These are phyloP conservation scores for Ptychochromis oligacanthus DNA, from an alignment of 2,113 vertebrate genomes.

Conservation along the genomic window DNA sequence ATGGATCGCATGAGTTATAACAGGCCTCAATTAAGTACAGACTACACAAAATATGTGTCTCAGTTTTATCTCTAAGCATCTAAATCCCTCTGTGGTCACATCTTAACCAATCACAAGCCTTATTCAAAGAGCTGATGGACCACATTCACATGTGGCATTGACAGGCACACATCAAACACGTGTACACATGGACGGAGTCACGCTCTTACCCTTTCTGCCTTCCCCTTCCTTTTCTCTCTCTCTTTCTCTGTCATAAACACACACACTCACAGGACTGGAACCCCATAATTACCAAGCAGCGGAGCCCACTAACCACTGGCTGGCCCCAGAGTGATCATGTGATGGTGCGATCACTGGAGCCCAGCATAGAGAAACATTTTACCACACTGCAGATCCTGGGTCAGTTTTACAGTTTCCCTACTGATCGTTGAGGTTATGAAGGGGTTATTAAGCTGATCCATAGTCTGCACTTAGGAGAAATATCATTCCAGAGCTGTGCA, in stretches of 20 bases:
- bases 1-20: neutral
- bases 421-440: conserved; percentile 29
- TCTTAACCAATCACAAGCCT: conserved; percentile 10
- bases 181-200: neutral
- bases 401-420: conserved; percentile 31
- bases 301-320: conserved; percentile 59
- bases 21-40: neutral
- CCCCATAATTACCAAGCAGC: conserved; percentile 66
- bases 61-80: neutral
- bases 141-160: conserved; percentile 41
- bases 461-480: conserved; percentile 29
- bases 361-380: conserved; percentile 32
- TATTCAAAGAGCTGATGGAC: neutral
- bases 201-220: neutral
- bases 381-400: conserved; percentile 22
- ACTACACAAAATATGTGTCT: neutral
- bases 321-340: conserved; percentile 48
- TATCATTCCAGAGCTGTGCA: conserved; percentile 9
- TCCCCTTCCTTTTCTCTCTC: neutral
- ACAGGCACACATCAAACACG: conserved; percentile 6
- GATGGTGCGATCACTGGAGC: conserved; percentile 38
- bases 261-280: conserved; percentile 41
- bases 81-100: neutral
- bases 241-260: conserved; percentile 19
- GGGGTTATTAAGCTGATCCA: conserved; percentile 42